Conservation (phyloP, 1,140 invertebrate genomes). For the Papilio aristodemus region DNA sequence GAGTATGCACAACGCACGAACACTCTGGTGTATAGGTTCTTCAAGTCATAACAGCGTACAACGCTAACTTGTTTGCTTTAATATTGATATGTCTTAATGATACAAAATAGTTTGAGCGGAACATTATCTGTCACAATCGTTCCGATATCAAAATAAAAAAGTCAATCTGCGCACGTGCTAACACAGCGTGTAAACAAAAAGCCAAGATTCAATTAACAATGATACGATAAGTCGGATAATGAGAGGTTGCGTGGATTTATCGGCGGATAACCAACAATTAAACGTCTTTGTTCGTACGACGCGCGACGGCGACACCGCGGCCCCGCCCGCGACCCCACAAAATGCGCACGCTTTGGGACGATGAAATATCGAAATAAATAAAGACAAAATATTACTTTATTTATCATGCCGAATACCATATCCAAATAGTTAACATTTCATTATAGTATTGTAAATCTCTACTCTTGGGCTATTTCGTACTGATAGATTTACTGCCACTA, state of each 20-base stretch:
- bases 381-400: neutral
- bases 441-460: neutral
- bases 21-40: no score
- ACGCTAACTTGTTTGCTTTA: neutral
- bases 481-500: neutral
- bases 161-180: constrained; percentile 30
- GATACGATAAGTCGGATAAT: constrained; percentile 67
- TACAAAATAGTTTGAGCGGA: neutral
- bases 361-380: constrained; percentile 39
- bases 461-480: neutral
- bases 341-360: constrained; percentile 43
- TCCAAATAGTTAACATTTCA: neutral
- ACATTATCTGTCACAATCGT: neutral
- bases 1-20: no score
- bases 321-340: constrained; percentile 55
- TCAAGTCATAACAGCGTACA: no score
- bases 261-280: constrained; percentile 66
- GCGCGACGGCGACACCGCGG: constrained; percentile 45
- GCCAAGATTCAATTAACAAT: constrained; percentile 71
- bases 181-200: constrained; percentile 42
- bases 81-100: neutral
- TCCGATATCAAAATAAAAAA: constrained; percentile 37
- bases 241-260: constrained; percentile 70
- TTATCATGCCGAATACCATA: neutral
- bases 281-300: constrained; percentile 61